A percentile compares a stretch with the other conserved stretches of the same genome.
Evolutionary conservation across 2,888 invertebrate genomes (phyloP).

Genomic region (Darwinula stevensoni): DNA sequence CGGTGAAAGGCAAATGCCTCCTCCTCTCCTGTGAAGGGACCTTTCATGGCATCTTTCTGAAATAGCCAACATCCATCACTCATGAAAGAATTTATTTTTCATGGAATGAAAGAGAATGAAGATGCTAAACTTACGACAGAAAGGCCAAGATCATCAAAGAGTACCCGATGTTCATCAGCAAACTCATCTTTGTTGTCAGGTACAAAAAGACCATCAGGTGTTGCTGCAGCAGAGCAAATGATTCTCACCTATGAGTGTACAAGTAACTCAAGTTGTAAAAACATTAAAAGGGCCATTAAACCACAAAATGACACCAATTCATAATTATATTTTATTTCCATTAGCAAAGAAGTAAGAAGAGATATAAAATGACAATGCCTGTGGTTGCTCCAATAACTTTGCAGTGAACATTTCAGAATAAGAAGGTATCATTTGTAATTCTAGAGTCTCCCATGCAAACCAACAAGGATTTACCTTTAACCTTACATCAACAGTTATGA

Average conservation of each 20-base stretch:
- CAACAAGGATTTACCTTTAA: too few species aligned
- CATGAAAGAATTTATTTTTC: background rate
- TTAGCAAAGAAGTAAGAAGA: too few species aligned
- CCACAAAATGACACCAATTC: too few species aligned
- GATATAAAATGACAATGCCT: too few species aligned
- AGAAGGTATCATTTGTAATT: too few species aligned
- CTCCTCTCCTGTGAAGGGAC: constrained; percentile 38
- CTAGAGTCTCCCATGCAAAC: too few species aligned
- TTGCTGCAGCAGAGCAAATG: constrained; percentile 50
- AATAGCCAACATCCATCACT: background rate
- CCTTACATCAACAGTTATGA: too few species aligned
- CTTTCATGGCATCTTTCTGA: background rate
- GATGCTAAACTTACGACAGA: constrained; percentile 17
- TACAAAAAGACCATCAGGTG: background rate
- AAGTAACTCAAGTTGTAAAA: too few species aligned
- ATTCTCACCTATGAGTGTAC: constrained; percentile 31
- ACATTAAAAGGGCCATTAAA: too few species aligned
- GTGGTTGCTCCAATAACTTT: too few species aligned
- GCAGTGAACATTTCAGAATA: too few species aligned
- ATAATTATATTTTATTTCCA: too few species aligned
- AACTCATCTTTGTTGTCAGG: constrained; percentile 13
- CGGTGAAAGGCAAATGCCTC: constrained; percentile 90
- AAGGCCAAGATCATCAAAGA: constrained; percentile 88
- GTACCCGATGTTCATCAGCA: constrained; percentile 43
- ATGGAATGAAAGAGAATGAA: background rate